Evolutionary conservation across 1,140 invertebrate species (phyloP).

Genomic region (Papilio polyxenes): DNA sequence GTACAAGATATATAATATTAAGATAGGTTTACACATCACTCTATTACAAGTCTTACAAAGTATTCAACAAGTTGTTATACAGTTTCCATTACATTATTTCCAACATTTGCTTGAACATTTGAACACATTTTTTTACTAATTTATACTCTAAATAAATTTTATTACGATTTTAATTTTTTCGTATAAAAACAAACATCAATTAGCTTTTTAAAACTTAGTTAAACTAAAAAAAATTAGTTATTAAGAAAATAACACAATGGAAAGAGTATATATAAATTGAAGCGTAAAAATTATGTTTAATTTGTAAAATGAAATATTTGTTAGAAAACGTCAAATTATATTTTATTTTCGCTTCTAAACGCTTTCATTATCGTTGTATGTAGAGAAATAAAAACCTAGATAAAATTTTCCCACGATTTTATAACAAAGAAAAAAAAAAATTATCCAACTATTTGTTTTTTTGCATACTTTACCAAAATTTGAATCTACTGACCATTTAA

Average conservation of each 20-base stretch:
- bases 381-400: neutral
- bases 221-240: too few species aligned
- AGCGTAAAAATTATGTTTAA: neutral
- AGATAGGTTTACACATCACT: neutral
- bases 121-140: too few species aligned
- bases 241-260: neutral
- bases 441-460: too few species aligned
- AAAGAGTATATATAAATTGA: neutral
- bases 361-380: neutral
- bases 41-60: conserved; percentile 8
- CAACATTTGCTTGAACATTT: neutral
- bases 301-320: neutral
- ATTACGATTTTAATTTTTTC: neutral
- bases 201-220: neutral
- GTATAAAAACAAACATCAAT: neutral
- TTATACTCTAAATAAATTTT: too few species aligned
- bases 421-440: too few species aligned
- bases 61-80: conserved; percentile 35
- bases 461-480: neutral
- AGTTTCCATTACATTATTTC: neutral
- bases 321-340: neutral
- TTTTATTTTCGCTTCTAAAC: neutral
- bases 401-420: too few species aligned
- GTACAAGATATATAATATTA: neutral
- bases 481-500: neutral